Evolutionary conservation across 2,888 invertebrate species (phyloP), one percentile per base, ranked within the genome.

Genomic region (Deilephila porcellus): DNA sequence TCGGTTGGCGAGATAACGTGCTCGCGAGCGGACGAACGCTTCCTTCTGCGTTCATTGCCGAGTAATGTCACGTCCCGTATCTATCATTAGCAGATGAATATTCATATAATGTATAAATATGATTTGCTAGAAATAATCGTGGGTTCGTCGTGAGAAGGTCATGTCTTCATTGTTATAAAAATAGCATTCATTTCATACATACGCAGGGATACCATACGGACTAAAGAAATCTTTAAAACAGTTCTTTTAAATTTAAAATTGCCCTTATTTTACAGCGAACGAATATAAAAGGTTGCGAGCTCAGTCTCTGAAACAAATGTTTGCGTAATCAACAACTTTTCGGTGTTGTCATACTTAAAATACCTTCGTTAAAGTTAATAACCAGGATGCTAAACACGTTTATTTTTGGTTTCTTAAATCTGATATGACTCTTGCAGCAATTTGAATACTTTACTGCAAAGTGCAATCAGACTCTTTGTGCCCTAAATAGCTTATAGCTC

Each of bases 41-140:
- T 52, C 52, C 67, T 52, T 67, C 45, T 67, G 25, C 25, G 52
- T 17, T 25, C 67, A 64, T 67, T 67, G 52, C 45, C 52, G 20
- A 67, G 45, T 45, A 4, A 14, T 6, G 67, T 52, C 67, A 67
- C 67, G 67, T 67, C 25, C 17, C 14, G 67, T 67, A 25, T 25
- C 25, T 67, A 67, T 67, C 67, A 67, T 45, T 52, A 67, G 17
- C 45, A 52, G 45, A 67, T 67, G 45, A 67, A 67, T 67, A 67
- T 67, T 67, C 67, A 67, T 52, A 25, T 14, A 25, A 52, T 45
- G 45, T 67, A 67, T 60, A 60, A 60, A 60, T 67, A 67, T 67
- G 25, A 45, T 67, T 37, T 37, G 14, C 45, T 67, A 14, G 25
- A 25, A 25, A 11, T n/a, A 8, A 45, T 3, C 20, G 45, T 17